phyloP scores from a whole-genome alignment of 2,888 invertebrate genomes.

The Harpagoxenus sublaevis region DNA sequence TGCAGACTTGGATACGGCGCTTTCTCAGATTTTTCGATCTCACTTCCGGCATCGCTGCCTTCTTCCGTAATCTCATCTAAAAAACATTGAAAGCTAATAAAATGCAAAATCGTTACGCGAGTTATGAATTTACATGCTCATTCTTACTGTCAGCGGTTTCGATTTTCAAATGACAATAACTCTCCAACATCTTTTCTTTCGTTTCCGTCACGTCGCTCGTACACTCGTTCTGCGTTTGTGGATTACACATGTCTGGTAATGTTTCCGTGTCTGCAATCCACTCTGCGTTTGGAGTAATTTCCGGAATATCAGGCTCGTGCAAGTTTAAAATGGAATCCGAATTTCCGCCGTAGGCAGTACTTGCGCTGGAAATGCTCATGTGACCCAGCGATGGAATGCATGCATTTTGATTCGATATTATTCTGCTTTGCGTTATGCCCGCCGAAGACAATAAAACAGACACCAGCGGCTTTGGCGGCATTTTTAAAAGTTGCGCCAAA shows the following conservation, averaged over 20 bases:
- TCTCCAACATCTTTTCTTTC: constrained; percentile 76
- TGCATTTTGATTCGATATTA: constrained; percentile 72
- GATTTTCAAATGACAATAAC: constrained; percentile 78
- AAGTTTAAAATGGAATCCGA: constrained; percentile 76
- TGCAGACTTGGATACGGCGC: constrained; percentile 56
- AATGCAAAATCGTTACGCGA: background rate
- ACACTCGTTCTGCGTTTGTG: constrained; percentile 59
- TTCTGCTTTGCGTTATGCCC: constrained; percentile 84
- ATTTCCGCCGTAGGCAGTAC: constrained; percentile 75
- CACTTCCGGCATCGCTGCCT: constrained; percentile 80
- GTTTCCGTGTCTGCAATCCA: constrained; percentile 79
- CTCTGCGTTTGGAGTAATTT: constrained; percentile 80
- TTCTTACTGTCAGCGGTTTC: constrained; percentile 79
- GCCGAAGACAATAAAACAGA: constrained; percentile 85
- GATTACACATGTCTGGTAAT: constrained; percentile 64
- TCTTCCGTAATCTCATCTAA: constrained; percentile 78
- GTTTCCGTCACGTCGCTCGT: constrained; percentile 73
- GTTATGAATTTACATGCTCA: background rate
- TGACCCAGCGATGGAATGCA: constrained; percentile 73
- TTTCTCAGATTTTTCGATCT: constrained; percentile 76
- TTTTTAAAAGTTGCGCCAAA: constrained; percentile 87
- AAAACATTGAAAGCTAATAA: constrained; percentile 56
- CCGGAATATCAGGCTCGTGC: constrained; percentile 78
- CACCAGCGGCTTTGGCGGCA: constrained; percentile 86
- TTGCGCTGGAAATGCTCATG: constrained; percentile 76